Percentiles rank a stretch among this genome's conserved stretches.
Evolutionary conservation across 2,113 vertebrate genomes (phyloP).

Genomic region (Gymnorhina tibicen): DNA sequence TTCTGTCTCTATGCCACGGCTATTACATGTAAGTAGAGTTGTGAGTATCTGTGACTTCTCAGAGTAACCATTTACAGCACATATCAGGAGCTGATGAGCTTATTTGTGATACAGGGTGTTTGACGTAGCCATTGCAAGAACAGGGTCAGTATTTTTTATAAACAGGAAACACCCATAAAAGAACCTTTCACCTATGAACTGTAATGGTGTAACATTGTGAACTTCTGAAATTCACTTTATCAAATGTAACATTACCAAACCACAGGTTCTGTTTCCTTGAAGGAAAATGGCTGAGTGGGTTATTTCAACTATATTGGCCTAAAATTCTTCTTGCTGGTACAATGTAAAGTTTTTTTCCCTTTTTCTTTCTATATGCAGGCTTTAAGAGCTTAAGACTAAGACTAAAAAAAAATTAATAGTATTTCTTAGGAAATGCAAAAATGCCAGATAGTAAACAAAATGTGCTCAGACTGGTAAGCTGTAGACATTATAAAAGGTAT

Average conservation of each 20-base stretch:
- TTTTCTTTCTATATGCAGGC: background rate
- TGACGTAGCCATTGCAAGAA: background rate
- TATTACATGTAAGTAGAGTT: background rate
- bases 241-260: background rate
- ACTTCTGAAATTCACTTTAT: background rate
- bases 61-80: background rate
- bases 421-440: background rate
- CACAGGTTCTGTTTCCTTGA: background rate
- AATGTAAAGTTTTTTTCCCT: background rate
- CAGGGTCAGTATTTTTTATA: background rate
- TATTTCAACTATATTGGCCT: background rate
- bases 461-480: background rate
- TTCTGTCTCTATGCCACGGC: background rate
- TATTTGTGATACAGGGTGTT: background rate
- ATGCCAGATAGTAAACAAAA: background rate
- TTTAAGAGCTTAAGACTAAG: background rate
- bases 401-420: background rate
- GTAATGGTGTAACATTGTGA: background rate
- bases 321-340: background rate
- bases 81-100: background rate
- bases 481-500: background rate
- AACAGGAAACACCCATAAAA: background rate
- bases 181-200: background rate
- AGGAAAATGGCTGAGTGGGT: background rate
- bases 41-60: background rate